phyloP scores from a whole-genome alignment of 2,888 invertebrate species.

The Cyclophora punctaria region DNA sequence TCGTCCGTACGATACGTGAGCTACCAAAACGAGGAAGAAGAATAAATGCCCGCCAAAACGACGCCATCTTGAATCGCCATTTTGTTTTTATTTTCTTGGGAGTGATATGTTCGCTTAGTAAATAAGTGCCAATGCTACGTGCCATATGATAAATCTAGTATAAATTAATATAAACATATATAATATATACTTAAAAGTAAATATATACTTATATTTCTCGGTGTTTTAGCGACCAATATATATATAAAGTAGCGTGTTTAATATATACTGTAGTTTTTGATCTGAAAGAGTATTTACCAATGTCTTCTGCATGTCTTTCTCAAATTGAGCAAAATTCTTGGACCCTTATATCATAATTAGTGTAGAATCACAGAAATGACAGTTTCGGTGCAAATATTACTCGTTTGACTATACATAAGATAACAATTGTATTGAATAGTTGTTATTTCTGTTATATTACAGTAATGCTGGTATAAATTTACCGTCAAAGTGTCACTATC shows the following conservation, averaged over 20 bases:
- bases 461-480: no score
- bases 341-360: no score
- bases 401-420: no score
- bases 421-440: no score
- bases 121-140: constrained; percentile 13
- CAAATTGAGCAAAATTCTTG: no score
- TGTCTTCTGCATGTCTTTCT: no score
- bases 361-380: no score
- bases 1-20: constrained; percentile 96
- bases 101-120: constrained; percentile 30
- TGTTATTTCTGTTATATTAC: no score
- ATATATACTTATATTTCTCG: not conserved
- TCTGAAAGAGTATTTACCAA: constrained; percentile 13
- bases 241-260: constrained; percentile 8
- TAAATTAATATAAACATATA: constrained; percentile 5
- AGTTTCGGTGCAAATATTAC: no score
- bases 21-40: constrained; percentile 94
- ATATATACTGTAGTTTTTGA: constrained; percentile 46
- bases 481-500: no score
- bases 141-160: constrained; percentile 4
- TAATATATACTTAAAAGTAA: not conserved
- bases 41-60: constrained; percentile 49
- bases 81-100: constrained; percentile 28
- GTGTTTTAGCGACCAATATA: constrained; percentile 9
- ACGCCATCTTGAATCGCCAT: constrained; percentile 45